A percentile compares a stretch with the other conserved stretches of the same genome.
phyloP scores from a whole-genome alignment of 2,113 vertebrate species.

The Crotalus viridis region DNA sequence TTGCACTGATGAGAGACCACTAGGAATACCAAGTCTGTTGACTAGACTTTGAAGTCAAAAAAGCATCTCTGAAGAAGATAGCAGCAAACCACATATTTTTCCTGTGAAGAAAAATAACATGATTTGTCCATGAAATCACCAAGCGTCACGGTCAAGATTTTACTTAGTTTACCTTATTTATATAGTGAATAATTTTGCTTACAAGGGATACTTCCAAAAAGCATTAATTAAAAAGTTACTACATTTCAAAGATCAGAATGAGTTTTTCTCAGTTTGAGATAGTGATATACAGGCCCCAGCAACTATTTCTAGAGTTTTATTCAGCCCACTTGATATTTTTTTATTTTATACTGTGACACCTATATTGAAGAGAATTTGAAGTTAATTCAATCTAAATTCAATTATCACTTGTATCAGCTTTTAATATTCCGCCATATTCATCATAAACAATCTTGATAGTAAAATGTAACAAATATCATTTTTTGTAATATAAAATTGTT shows the following conservation, averaged over 20 bases:
- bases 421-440: neutral
- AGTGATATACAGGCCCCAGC: neutral
- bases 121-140: neutral
- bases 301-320: neutral
- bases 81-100: neutral
- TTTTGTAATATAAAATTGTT: neutral
- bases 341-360: neutral
- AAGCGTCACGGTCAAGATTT: neutral
- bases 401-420: neutral
- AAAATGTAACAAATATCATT: neutral
- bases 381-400: neutral
- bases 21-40: neutral
- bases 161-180: neutral
- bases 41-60: neutral
- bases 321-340: neutral
- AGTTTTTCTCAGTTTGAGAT: neutral
- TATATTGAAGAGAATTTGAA: neutral
- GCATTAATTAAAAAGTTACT: neutral
- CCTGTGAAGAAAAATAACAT: neutral
- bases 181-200: neutral
- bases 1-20: neutral
- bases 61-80: neutral
- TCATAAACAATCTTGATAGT: neutral
- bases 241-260: neutral
- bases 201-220: neutral